Conservation (phyloP, 2,888 invertebrate genomes). For the Saturnia japonica region DNA sequence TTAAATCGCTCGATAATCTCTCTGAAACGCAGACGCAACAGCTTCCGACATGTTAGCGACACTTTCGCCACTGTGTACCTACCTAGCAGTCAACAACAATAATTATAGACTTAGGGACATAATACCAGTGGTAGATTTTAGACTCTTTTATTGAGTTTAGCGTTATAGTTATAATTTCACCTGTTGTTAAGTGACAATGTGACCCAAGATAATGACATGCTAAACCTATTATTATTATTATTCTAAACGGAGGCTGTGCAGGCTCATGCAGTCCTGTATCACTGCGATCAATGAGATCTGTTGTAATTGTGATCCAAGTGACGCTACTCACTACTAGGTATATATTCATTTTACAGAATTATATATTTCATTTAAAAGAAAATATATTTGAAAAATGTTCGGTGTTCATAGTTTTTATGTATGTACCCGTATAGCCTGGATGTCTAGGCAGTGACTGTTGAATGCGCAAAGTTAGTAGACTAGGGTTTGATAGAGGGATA, state of each 20-base stretch:
- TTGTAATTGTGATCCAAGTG: no score
- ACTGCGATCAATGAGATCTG: no score
- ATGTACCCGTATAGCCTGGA: constrained; percentile 28
- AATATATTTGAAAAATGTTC: constrained; percentile 27
- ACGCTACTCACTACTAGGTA: no score
- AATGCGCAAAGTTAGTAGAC: constrained; percentile 51
- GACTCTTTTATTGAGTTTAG: no score
- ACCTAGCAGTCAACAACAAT: neutral
- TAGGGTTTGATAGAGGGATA: constrained; percentile 27
- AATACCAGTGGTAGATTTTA: neutral
- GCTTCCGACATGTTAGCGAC: constrained; percentile 49
- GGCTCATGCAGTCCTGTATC: no score
- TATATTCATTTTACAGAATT: neutral
- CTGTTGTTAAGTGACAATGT: no score
- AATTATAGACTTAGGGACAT: neutral
- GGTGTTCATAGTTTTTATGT: constrained; percentile 38
- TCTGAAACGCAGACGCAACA: constrained; percentile 34
- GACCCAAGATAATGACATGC: no score
- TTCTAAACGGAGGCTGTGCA: no score
- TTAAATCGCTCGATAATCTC: constrained; percentile 49
- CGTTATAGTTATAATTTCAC: no score
- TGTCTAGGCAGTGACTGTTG: constrained; percentile 39
- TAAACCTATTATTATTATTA: no score
- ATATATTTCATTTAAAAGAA: neutral
- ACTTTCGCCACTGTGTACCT: constrained; percentile 40